phyloP scores from a whole-genome alignment of 1,140 invertebrate species.

The Samia ricini region DNA sequence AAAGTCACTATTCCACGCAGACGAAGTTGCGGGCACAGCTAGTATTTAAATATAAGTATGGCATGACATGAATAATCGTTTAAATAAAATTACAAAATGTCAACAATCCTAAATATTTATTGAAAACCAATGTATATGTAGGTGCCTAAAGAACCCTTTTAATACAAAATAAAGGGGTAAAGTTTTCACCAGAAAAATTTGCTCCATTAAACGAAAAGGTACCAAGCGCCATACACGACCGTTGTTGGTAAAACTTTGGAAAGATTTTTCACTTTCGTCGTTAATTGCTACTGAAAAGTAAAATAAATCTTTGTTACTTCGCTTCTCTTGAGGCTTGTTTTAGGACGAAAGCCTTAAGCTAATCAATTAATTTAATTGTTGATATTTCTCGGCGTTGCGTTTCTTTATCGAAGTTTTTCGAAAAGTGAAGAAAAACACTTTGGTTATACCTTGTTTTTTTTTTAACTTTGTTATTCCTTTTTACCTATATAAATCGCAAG shows the following conservation, averaged over 20 bases:
- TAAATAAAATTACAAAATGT: too few relatives aligned
- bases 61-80: too few relatives aligned
- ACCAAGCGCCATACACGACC: conserved; percentile 50
- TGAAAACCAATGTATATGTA: too few relatives aligned
- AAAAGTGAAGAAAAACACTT: conserved; percentile 1
- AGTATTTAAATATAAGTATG: too few relatives aligned
- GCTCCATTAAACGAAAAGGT: conserved; percentile 66
- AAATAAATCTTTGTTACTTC: conserved; percentile 66
- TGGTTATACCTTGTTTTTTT: background rate
- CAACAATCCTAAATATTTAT: too few relatives aligned
- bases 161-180: conserved; percentile 71
- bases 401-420: conserved; percentile 6
- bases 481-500: conserved; percentile 16
- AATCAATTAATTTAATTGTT: conserved; percentile 67
- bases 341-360: conserved; percentile 34
- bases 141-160: conserved; percentile 48
- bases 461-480: conserved; percentile 1
- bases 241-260: conserved; percentile 42
- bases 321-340: conserved; percentile 49
- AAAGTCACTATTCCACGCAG: too few relatives aligned
- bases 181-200: conserved; percentile 70
- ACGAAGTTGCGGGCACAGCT: too few relatives aligned
- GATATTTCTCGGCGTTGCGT: conserved; percentile 22
- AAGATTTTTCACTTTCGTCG: conserved; percentile 75
- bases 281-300: conserved; percentile 70